phyloP scores from a whole-genome alignment of 2,888 invertebrate species.

The Agelastica alni region DNA sequence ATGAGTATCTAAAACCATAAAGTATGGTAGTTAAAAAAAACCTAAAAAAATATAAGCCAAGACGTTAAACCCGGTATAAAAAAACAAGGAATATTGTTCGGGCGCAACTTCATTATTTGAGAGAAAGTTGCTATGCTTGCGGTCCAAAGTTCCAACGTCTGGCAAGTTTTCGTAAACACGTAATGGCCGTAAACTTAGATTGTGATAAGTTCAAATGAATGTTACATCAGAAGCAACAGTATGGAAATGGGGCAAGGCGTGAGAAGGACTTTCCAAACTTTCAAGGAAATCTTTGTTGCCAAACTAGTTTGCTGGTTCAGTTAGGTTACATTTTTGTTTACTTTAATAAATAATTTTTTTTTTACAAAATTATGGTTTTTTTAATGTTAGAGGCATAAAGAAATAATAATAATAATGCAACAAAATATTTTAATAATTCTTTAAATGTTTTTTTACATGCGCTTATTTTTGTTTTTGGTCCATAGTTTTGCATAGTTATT shows the following conservation, averaged over 20 bases:
- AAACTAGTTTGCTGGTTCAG: conserved; percentile 8
- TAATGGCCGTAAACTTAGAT: conserved; percentile 32
- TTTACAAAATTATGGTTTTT: background rate
- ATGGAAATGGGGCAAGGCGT: conserved; percentile 1
- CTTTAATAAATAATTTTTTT: conserved; percentile 1
- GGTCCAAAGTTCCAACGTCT: conserved; percentile 30
- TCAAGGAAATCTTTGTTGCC: background rate
- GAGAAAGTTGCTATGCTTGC: conserved; percentile 6
- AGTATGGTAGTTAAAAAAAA: too few species aligned
- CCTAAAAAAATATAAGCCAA: too few species aligned
- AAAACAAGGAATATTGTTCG: too few species aligned
- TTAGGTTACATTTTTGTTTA: too few species aligned
- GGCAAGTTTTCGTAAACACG: conserved; percentile 34
- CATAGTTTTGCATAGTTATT: background rate
- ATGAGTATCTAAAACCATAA: too few species aligned
- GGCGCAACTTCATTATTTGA: conserved; percentile 4
- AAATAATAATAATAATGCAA: background rate
- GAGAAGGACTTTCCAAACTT: conserved; percentile 1
- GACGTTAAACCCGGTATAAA: too few species aligned
- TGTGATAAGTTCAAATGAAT: conserved; percentile 26
- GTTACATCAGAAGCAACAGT: conserved; percentile 14
- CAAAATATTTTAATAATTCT: too few species aligned
- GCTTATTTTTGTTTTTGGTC: background rate
- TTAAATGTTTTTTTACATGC: too few species aligned
- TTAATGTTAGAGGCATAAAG: background rate